Conservation (phyloP, 2,797 vertebrate genomes). For the Myotis myotis region DNA sequence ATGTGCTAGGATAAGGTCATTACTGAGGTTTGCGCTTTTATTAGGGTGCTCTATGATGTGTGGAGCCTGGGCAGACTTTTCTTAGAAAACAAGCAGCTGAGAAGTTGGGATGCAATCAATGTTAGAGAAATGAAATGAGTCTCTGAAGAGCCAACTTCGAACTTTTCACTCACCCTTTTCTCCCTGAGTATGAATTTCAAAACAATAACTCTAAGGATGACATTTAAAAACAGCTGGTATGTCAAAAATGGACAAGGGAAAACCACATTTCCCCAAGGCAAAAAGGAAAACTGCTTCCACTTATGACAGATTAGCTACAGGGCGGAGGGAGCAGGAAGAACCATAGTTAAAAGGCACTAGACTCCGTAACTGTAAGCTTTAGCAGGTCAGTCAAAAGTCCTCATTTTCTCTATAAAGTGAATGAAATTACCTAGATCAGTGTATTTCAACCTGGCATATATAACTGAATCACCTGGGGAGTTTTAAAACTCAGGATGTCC, state of each 20-base stretch:
- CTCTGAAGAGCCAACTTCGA: not conserved
- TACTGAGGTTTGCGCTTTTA: not conserved
- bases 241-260: not conserved
- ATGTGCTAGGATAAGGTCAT: not conserved
- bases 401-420: conserved; percentile 30
- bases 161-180: not conserved
- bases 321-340: not conserved
- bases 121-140: not conserved
- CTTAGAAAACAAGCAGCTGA: not conserved
- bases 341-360: not conserved
- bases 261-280: not conserved
- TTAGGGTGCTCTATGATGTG: not conserved
- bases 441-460: not conserved
- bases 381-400: not conserved
- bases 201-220: not conserved
- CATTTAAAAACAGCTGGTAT: not conserved
- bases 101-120: not conserved
- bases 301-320: not conserved
- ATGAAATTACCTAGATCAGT: not conserved
- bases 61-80: not conserved
- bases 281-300: not conserved
- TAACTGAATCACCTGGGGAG: not conserved
- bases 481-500: not conserved
- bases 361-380: not conserved
- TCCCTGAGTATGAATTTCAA: not conserved